phyloP scores from a whole-genome alignment of 2,113 vertebrate species.

The Pitta sordida region DNA sequence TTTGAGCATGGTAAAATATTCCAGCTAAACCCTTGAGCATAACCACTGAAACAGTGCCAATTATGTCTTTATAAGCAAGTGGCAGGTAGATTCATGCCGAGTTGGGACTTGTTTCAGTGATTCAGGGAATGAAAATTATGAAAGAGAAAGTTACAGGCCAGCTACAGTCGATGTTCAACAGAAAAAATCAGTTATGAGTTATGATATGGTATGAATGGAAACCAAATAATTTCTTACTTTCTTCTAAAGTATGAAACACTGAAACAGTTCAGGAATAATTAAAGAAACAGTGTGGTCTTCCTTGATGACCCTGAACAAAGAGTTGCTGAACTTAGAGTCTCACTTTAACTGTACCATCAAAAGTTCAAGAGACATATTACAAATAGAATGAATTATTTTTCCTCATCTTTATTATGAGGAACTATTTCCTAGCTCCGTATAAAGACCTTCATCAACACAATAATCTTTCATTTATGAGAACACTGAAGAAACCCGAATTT shows the following conservation, averaged over 20 bases:
- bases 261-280: not conserved
- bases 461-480: not conserved
- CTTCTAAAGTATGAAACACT: not conserved
- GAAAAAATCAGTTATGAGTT: too few species aligned
- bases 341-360: not conserved
- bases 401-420: not conserved
- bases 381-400: not conserved
- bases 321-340: not conserved
- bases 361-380: not conserved
- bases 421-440: not conserved
- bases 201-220: not conserved
- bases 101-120: not conserved
- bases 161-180: not conserved
- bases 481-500: not conserved
- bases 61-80: not conserved
- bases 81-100: not conserved
- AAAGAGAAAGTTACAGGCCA: not conserved
- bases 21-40: not conserved
- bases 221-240: not conserved
- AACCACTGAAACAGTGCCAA: slow-evolving; percentile 5
- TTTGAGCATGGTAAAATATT: not conserved
- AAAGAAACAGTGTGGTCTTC: not conserved
- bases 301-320: not conserved
- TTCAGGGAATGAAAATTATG: slow-evolving; percentile 6
- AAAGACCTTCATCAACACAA: not conserved